Conservation (phyloP, 2,888 invertebrate species). For the Hirtodrosophila cameraria region DNA sequence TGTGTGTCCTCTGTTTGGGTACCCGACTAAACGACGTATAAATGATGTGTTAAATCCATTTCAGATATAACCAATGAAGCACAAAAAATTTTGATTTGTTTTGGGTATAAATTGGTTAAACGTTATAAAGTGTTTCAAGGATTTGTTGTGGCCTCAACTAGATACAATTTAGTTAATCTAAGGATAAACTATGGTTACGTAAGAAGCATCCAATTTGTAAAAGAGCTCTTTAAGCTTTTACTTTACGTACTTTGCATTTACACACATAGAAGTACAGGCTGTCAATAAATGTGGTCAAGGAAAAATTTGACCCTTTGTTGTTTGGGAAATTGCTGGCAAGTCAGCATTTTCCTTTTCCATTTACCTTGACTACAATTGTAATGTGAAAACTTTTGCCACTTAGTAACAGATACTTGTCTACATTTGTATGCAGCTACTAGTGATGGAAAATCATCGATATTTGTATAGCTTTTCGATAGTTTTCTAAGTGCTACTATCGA, state of each 20-base stretch:
- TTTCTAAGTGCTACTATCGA: too few relatives aligned
- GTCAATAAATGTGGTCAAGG: slow-evolving; percentile 15
- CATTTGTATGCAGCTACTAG: slow-evolving; percentile 7
- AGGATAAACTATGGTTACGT: slow-evolving; percentile 3
- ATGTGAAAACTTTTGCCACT: slow-evolving; percentile 14
- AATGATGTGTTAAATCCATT: slow-evolving; percentile 65
- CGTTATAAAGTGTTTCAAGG: slow-evolving; percentile 24
- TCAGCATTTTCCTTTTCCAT: slow-evolving; percentile 45
- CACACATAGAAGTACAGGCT: slow-evolving; percentile 2
- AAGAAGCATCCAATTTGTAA: slow-evolving; percentile 12
- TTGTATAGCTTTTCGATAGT: too few relatives aligned
- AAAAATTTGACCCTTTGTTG: slow-evolving; percentile 43
- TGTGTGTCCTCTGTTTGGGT: slow-evolving; percentile 10
- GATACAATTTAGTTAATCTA: slow-evolving; percentile 13
- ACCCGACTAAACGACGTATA: slow-evolving; percentile 55
- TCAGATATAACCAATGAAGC: slow-evolving; percentile 47
- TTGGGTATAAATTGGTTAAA: slow-evolving; percentile 6
- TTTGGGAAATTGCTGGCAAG: slow-evolving; percentile 37
- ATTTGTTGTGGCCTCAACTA: slow-evolving; percentile 38
- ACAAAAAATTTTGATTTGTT: slow-evolving; percentile 48
- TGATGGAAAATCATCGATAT: too few relatives aligned
- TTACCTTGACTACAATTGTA: slow-evolving; percentile 30
- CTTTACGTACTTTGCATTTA: not conserved
- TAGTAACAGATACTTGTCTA: slow-evolving; percentile 15
- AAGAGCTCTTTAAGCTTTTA: slow-evolving; percentile 12